Evolutionary conservation across 2,888 invertebrate species (phyloP), one percentile per base, ranked within the genome.

Genomic region (Eupithecia subfuscata): DNA sequence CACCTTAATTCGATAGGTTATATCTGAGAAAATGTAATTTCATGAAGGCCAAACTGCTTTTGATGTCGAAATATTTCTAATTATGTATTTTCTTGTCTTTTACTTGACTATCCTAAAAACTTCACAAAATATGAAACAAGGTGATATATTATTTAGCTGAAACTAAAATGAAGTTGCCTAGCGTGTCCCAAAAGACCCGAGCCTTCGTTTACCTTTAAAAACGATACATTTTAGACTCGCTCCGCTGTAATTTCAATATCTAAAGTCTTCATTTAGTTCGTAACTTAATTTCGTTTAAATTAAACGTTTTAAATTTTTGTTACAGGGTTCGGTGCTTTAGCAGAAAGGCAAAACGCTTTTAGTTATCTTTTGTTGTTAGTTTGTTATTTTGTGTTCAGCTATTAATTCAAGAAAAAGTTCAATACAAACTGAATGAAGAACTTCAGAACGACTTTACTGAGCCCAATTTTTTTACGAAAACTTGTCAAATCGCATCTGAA

Each of bases 171-270:
- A 77, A 83, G 82, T 78, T 78, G 81, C 81, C 81, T 45, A 40
- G 52, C 82, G 83, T 83, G 68, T 79, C 78, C 83, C 78, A 2
- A 83, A 82, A 80, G 75, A 80, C 89, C 88, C 89, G 64, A 76
- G 82, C 82, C 82, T 83, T 81, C 82, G 80, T 79, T 89, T 86
- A 81, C 83, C 84, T 85, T 73, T 84, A 85, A 84, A 86, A 87
- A 90, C 83, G 81, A 86, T 73, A 81, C 89, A 80, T 86, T 79
- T 73, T 86, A 87, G 88, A 85, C 83, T 80, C 83, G 84, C 78
- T 87, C 83, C 80, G 84, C 83, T 82, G 79, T 83, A 84, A 84
- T 84, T 83, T 77, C 75, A 83, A 83, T 82, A 80, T 84, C 43
- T 70, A 82, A 79, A 71, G 69, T 85, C 86, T 86, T 88, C 87